Conservation (phyloP, 1,140 invertebrate species). For the Brachionus angularis region DNA sequence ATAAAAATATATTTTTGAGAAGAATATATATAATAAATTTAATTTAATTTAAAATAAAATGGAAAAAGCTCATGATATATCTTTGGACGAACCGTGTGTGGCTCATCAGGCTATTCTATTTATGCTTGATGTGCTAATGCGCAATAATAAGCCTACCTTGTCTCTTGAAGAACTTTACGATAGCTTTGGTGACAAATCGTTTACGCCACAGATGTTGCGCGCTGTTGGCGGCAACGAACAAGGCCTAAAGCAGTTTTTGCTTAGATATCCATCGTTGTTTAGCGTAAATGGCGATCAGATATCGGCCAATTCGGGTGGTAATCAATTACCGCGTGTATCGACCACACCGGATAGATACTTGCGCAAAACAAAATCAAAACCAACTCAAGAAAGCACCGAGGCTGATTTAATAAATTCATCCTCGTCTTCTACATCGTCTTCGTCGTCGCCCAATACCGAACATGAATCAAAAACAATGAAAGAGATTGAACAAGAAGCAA, state of each 20-base stretch:
- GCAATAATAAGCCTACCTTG: slow-evolving; percentile 53
- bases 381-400: background rate
- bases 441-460: background rate
- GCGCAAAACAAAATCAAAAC: slow-evolving; percentile 30
- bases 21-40: too few relatives aligned
- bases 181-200: slow-evolving; percentile 57
- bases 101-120: slow-evolving; percentile 59
- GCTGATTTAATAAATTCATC: slow-evolving; percentile 18
- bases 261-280: slow-evolving; percentile 59
- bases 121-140: slow-evolving; percentile 59
- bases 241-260: slow-evolving; percentile 57
- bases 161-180: slow-evolving; percentile 56
- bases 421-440: background rate
- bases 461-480: slow-evolving; percentile 44
- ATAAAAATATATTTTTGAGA: too few relatives aligned
- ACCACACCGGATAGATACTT: slow-evolving; percentile 36
- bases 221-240: slow-evolving; percentile 58
- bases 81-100: slow-evolving; percentile 43
- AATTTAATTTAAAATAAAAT: too few relatives aligned
- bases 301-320: slow-evolving; percentile 44
- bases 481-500: slow-evolving; percentile 55
- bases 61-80: slow-evolving; percentile 45
- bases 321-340: slow-evolving; percentile 37
- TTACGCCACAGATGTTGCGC: slow-evolving; percentile 58
- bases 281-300: slow-evolving; percentile 56